A percentile compares a stretch with the other conserved stretches of the same genome.
Evolutionary conservation across 1,140 invertebrate species (phyloP).

Genomic region (Arctopsyche grandis): DNA sequence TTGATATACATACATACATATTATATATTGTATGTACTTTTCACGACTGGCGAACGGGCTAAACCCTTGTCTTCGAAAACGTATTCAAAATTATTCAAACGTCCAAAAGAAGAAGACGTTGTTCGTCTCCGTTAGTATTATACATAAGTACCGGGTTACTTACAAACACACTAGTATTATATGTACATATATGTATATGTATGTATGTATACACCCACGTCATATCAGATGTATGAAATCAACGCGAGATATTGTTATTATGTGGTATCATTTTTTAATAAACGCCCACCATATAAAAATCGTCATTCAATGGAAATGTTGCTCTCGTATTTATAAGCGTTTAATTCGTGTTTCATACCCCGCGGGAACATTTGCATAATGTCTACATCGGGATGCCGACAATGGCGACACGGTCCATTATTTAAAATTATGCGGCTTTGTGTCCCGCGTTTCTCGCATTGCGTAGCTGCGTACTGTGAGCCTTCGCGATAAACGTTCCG

Average conservation of each 20-base stretch:
- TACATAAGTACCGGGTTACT: too few species aligned
- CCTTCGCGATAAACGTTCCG: too few species aligned
- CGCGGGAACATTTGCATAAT: constrained; percentile 48
- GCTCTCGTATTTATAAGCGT: constrained; percentile 50
- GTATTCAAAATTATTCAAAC: constrained; percentile 24
- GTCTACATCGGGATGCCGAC: constrained; percentile 49
- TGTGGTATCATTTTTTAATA: constrained; percentile 34
- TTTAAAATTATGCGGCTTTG: constrained; percentile 48
- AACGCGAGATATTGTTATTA: background rate
- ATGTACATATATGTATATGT: background rate
- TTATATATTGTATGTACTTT: background rate
- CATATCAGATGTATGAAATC: background rate
- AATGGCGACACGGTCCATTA: constrained; percentile 46
- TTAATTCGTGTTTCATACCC: constrained; percentile 53
- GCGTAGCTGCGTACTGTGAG: background rate
- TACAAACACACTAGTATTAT: too few species aligned
- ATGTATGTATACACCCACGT: background rate
- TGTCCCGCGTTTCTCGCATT: constrained; percentile 4
- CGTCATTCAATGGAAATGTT: constrained; percentile 52
- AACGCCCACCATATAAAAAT: constrained; percentile 48
- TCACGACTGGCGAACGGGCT: background rate
- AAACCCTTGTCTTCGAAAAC: constrained; percentile 17
- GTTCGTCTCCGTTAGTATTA: background rate
- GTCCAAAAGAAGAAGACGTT: constrained; percentile 21
- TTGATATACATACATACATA: background rate